Evolutionary conservation across 2,888 invertebrate genomes (phyloP).

Genomic region (Euzophera pinguis): DNA sequence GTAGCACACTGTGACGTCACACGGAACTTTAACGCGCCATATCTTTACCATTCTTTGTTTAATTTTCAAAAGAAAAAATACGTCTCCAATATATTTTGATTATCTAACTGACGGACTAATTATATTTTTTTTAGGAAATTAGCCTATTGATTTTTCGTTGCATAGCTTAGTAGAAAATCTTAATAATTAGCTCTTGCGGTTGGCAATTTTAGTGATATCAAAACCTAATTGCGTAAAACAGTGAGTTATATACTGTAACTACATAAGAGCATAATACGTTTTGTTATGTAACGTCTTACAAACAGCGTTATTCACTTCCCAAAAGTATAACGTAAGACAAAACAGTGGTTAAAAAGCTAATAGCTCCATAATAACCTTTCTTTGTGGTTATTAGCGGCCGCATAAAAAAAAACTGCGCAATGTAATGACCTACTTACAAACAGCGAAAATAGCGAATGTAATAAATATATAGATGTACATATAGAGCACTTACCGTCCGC

Average conservation of each 20-base stretch:
- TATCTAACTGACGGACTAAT: no score
- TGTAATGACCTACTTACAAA: constrained; percentile 58
- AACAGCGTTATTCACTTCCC: constrained; percentile 34
- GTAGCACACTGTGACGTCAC: no score
- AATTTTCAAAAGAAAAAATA: no score
- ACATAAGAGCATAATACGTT: background rate
- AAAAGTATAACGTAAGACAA: constrained; percentile 27
- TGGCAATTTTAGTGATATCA: no score
- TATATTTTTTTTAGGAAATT: no score
- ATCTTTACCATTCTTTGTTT: no score
- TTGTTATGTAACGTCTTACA: background rate
- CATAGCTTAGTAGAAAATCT: no score
- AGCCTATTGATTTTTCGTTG: no score
- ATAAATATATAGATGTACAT: constrained; percentile 27
- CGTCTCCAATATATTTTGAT: no score
- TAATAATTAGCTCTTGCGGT: no score
- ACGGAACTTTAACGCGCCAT: no score
- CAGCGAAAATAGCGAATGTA: constrained; percentile 59
- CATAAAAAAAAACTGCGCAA: constrained; percentile 59
- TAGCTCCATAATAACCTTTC: constrained; percentile 55
- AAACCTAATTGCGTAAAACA: no score
- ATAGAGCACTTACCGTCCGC: constrained; percentile 88
- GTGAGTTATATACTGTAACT: background rate
- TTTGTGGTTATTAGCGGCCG: constrained; percentile 66
- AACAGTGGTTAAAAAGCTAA: constrained; percentile 62